Evolutionary conservation across 2,797 vertebrate genomes (phyloP).

Genomic region (Nasua narica): DNA sequence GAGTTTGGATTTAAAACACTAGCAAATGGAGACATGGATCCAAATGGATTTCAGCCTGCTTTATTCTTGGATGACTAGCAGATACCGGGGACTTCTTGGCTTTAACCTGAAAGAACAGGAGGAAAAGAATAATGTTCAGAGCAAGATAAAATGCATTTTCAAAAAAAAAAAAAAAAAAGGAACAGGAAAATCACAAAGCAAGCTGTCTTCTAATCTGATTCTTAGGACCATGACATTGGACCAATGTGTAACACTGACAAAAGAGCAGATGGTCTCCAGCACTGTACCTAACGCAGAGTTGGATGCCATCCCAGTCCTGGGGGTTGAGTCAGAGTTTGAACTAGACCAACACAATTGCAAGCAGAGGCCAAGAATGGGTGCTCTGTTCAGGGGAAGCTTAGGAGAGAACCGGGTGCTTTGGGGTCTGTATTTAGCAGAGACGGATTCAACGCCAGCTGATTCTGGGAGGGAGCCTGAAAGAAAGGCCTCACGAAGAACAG

Average conservation of each 20-base stretch:
- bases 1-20: conserved; percentile 5
- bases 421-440: not conserved
- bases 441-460: not conserved
- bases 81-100: not conserved
- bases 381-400: not conserved
- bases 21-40: not conserved
- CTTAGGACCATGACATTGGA: not conserved
- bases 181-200: not conserved
- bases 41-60: not conserved
- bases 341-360: not conserved
- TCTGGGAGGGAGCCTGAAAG: not conserved
- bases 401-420: not conserved
- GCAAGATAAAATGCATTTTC: not conserved
- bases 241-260: not conserved
- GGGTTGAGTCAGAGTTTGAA: not conserved
- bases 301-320: not conserved
- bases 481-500: not conserved
- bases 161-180: not conserved
- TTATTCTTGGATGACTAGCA: not conserved
- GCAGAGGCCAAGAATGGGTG: not conserved
- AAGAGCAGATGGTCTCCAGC: not conserved
- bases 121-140: conserved; percentile 20
- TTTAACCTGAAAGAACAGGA: not conserved
- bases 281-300: not conserved
- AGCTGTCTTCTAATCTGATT: not conserved